phyloP scores from a whole-genome alignment of 2,113 vertebrate species.

The Seriola rivoliana region DNA sequence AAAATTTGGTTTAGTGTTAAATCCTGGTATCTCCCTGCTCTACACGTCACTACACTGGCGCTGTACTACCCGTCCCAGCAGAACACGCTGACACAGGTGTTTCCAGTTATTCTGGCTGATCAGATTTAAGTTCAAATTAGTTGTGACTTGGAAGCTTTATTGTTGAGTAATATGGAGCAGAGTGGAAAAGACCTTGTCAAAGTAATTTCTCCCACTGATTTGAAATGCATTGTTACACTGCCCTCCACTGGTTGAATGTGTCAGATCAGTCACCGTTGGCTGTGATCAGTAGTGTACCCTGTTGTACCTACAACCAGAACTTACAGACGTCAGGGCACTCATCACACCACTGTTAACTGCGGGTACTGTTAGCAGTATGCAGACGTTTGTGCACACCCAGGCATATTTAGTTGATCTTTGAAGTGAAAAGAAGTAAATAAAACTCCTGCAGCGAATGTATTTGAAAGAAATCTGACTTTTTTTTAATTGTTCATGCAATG shows the following conservation, averaged over 20 bases:
- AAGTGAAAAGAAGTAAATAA: neutral
- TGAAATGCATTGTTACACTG: slow-evolving; percentile 8
- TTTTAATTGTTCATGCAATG: too few species aligned
- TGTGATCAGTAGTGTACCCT: neutral
- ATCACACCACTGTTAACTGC: neutral
- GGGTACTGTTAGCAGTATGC: neutral
- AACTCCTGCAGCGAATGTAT: neutral
- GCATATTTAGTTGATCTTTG: neutral
- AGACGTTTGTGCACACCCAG: neutral
- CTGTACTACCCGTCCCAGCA: neutral
- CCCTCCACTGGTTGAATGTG: slow-evolving; percentile 42
- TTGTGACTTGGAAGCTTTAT: neutral
- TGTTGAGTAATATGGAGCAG: neutral
- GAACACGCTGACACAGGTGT: neutral
- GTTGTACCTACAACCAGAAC: neutral
- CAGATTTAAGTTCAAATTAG: neutral
- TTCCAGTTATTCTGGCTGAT: neutral
- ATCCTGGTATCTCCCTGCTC: neutral
- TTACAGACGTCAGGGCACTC: neutral
- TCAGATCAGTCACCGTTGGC: neutral
- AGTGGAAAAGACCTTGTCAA: neutral
- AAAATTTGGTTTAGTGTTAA: neutral
- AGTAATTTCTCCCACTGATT: neutral
- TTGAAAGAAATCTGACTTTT: too few species aligned
- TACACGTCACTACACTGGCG: neutral